Base-by-base conservation (phyloP, 2,888 invertebrate species). In the Xestia c-nigrum region DNA sequence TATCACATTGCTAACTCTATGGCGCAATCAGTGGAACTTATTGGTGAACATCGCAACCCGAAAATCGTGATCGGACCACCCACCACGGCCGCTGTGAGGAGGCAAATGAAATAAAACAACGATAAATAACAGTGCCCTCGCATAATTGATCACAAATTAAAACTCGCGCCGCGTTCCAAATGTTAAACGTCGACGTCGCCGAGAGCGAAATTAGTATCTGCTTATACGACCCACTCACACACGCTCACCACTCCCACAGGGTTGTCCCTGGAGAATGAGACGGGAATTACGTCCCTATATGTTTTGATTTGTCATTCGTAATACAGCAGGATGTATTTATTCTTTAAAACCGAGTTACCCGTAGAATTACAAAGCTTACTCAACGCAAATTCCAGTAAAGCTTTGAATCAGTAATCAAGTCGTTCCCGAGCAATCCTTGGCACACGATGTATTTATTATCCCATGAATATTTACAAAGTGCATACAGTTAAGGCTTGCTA, bases 61-160 rank as follows among this genome's bases (percentile, higher is more conserved):
- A 95, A 95, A 95, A 94, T 96, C 96, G 96, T 96, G 96, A 94
- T 93, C 94, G 92, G 96, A 96, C 96, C 96, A 96, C 96, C 96
- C 96, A 96, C 96, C 96, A 96, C 94, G 89, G 93, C 88, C 92
- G 92, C 91, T 94, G 93, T 92, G 96, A 95, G 96, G 94, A 94
- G 95, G 94, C 94, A 96, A 96, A 96, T 95, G 95, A 96, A 96
- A 96, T 95, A 96, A 96, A 96, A 96, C 95, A 93, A 94, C 95
- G 93, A 96, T 96, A 96, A 96, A 96, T 96, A 96, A 96, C 95
- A 94, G 94, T 93, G 95, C 94, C 93, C 94, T 94, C 95, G 96
- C 96, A 96, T 96, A 96, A 96, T 96, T 96, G 96, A 96, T 96
- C 96, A 96, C 96, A 96, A 96, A 96, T 96, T 96, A 96, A 96